Evolutionary conservation across 1,140 invertebrate species (phyloP), one percentile per base, ranked within the genome.

Genomic region (Conus betulinus): DNA sequence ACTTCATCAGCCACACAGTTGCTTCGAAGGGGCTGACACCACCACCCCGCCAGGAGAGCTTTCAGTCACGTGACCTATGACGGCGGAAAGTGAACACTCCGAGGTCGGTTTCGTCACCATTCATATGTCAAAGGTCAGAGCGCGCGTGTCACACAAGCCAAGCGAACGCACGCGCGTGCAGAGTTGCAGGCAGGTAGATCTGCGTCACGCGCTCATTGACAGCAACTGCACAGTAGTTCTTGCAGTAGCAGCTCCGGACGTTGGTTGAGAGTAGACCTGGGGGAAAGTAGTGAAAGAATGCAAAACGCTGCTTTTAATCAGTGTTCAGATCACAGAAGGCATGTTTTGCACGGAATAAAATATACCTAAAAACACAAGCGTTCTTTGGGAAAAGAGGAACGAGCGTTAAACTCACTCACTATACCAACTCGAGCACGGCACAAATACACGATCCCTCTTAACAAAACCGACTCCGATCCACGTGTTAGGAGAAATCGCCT

Each of bases 111-210:
- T 89, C 88, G 88, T 89, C 86, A 87, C 86, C 79, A 27, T 82
- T 81, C 84, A 76, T 76, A 88, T 90, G 90, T 90, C 89, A 91
- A 89, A 91, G 91, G 85, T 91, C 89, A 89, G 51, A 23, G 57
- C 51, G 84, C 53, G 63, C 63, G 67, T 67, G 60, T 63, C n/a
- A 57, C 79, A 81, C 53, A 81, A 4, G 11, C 76, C 86, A 52
- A 51, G 27, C 53, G 20, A 13, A n/a, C 25, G 51, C 52, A 74
- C 76, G 82, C 55, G 53, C 39, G 39, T 17, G 82, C 51, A 86
- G 52, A 82, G n/a, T 51, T 55, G 60, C 82, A 84, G 63, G 57
- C 52, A 84, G 55, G 25, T 82, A 82, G 27, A 60, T 39, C 39
- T 39, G 15, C 15, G 15, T 60, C 57, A 60, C 57, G 8, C 8